Percentiles rank a stretch among this genome's conserved stretches.
phyloP scores from a whole-genome alignment of 1,140 invertebrate genomes.

The Proctacanthus coquilletti region DNA sequence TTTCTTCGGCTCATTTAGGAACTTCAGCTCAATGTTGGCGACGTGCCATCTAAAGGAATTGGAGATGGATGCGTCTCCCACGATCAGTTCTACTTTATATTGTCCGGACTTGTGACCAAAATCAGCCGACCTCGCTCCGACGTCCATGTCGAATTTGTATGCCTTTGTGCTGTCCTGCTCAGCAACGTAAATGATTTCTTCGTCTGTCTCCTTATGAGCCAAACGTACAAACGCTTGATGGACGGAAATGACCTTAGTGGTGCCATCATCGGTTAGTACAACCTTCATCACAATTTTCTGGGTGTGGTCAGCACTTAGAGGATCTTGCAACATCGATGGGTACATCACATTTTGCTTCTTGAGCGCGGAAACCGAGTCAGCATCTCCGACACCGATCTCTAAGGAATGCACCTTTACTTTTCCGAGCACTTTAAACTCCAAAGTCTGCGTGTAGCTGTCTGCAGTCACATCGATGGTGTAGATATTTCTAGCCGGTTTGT shows the following conservation, averaged over 20 bases:
- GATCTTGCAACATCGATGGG: constrained; percentile 50
- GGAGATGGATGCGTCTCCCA: constrained; percentile 79
- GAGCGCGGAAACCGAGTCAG: constrained; percentile 68
- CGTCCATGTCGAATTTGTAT: constrained; percentile 84
- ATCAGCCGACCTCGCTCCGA: constrained; percentile 63
- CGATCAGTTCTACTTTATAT: constrained; percentile 70
- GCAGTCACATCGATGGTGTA: constrained; percentile 67
- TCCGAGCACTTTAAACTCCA: constrained; percentile 58
- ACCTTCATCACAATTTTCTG: constrained; percentile 82
- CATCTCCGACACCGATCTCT: constrained; percentile 79
- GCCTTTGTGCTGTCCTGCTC: constrained; percentile 66
- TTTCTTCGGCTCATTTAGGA: constrained; percentile 33
- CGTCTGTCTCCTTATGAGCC: constrained; percentile 41
- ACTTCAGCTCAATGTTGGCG: constrained; percentile 59
- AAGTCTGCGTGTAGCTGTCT: constrained; percentile 44
- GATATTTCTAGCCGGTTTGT: constrained; percentile 64
- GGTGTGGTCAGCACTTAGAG: constrained; percentile 68
- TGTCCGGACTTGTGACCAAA: constrained; percentile 60
- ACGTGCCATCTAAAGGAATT: constrained; percentile 81
- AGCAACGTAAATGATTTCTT: constrained; percentile 86
- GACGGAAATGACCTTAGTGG: constrained; percentile 44
- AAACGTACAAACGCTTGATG: constrained; percentile 90
- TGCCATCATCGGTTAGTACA: constrained; percentile 55
- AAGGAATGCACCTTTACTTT: constrained; percentile 58
- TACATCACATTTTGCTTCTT: constrained; percentile 58